Evolutionary conservation across 1,140 invertebrate genomes (phyloP).

Genomic region (Eriosoma lanigerum): DNA sequence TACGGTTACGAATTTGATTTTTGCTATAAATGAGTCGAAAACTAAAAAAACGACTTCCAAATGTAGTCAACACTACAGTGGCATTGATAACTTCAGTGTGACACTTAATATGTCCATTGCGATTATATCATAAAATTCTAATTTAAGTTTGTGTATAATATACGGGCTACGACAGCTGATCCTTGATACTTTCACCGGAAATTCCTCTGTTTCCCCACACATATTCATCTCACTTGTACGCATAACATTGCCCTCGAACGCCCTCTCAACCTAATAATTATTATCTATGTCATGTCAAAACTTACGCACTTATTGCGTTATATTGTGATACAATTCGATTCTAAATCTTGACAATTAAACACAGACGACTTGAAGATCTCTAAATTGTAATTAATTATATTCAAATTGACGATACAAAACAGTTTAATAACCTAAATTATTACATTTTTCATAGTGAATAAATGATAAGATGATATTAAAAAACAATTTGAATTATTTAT

Average conservation of each 20-base stretch:
- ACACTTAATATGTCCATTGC: not conserved
- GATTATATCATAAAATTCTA: not conserved
- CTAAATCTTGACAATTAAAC: not conserved
- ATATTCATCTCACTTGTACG: not conserved
- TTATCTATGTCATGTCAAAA: not conserved
- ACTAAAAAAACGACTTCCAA: constrained; percentile 31
- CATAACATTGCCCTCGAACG: not conserved
- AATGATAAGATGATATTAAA: too few relatives aligned
- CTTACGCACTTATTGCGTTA: not conserved
- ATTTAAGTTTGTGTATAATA: not conserved
- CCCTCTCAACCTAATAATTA: not conserved
- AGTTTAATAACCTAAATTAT: too few relatives aligned
- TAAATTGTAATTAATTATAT: too few relatives aligned
- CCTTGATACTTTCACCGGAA: constrained; percentile 37
- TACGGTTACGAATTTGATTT: too few relatives aligned
- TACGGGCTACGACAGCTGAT: not conserved
- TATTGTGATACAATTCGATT: not conserved
- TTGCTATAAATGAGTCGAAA: too few relatives aligned
- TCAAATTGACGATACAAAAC: too few relatives aligned
- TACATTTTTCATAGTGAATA: too few relatives aligned
- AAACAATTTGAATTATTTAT: too few relatives aligned
- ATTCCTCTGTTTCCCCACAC: constrained; percentile 9
- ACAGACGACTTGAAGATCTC: too few relatives aligned
- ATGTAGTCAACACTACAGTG: not conserved
- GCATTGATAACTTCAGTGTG: not conserved